These are phyloP conservation scores for Pitangus sulphuratus DNA, from an alignment of 2,797 vertebrate species.

Conservation along the genomic window DNA sequence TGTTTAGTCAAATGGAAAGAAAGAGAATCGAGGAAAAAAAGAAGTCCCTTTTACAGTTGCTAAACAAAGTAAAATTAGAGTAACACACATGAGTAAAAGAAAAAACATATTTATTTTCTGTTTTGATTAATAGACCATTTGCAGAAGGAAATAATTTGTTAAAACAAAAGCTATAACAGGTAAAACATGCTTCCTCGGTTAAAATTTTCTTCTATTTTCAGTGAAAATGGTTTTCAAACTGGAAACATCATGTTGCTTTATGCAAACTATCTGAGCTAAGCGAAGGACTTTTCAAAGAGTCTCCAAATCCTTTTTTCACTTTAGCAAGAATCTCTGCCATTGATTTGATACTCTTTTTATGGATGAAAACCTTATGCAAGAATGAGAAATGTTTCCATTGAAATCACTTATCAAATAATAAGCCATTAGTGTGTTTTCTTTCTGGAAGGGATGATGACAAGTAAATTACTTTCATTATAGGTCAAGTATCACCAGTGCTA, in stretches of 20 bases:
- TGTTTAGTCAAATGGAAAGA: not conserved
- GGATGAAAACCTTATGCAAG: not conserved
- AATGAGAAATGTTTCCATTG: constrained; percentile 40
- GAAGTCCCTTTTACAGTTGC: not conserved
- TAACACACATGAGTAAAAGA: not conserved
- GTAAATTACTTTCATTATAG: constrained; percentile 17
- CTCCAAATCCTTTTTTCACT: not conserved
- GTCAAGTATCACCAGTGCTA: not conserved
- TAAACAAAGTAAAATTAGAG: not conserved
- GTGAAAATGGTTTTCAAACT: not conserved
- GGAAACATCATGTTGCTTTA: not conserved
- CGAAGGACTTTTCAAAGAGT: not conserved
- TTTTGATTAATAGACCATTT: constrained; percentile 5
- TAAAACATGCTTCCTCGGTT: not conserved
- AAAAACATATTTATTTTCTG: not conserved
- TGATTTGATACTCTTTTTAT: constrained; percentile 25
- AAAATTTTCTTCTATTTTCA: not conserved
- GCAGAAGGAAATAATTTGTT: not conserved
- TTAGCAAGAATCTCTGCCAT: constrained; percentile 31
- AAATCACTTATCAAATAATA: constrained; percentile 45
- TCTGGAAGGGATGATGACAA: not conserved
- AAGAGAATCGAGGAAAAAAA: not conserved
- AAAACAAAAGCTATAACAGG: not conserved
- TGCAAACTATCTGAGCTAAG: not conserved
- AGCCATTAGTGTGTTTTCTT: constrained; percentile 54